phyloP scores from a whole-genome alignment of 2,797 vertebrate species.

The Poeciliopsis infans region DNA sequence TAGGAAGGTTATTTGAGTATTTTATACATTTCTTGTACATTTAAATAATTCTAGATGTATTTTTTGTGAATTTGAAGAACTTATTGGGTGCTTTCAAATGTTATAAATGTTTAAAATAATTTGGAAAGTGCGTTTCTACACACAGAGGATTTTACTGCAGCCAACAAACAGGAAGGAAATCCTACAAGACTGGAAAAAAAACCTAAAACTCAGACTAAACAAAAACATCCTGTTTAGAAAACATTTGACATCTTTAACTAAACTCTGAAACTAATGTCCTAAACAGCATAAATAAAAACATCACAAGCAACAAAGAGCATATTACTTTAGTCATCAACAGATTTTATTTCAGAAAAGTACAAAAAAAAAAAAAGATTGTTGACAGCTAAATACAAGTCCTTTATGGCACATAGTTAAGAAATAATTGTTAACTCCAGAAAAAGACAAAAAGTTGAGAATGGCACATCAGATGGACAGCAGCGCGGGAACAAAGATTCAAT shows the following conservation, averaged over 20 bases:
- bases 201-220: background rate
- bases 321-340: constrained; percentile 30
- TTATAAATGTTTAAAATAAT: no score
- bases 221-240: background rate
- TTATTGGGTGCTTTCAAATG: no score
- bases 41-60: background rate
- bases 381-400: constrained; percentile 42
- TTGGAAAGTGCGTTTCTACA: background rate
- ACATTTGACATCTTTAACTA: background rate
- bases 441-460: constrained; percentile 11
- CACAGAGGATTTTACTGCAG: constrained; percentile 38
- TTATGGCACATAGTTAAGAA: constrained; percentile 46
- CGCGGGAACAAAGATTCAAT: constrained; percentile 11
- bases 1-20: background rate
- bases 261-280: background rate
- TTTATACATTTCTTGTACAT: background rate
- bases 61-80: no score
- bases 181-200: background rate
- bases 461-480: constrained; percentile 5
- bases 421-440: constrained; percentile 15
- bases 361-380: constrained; percentile 46
- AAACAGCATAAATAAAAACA: background rate
- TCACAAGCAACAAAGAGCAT: background rate
- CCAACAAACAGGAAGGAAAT: constrained; percentile 3
- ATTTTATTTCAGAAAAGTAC: constrained; percentile 66